phyloP scores from a whole-genome alignment of 2,888 invertebrate genomes.

The Polyommatus icarus region DNA sequence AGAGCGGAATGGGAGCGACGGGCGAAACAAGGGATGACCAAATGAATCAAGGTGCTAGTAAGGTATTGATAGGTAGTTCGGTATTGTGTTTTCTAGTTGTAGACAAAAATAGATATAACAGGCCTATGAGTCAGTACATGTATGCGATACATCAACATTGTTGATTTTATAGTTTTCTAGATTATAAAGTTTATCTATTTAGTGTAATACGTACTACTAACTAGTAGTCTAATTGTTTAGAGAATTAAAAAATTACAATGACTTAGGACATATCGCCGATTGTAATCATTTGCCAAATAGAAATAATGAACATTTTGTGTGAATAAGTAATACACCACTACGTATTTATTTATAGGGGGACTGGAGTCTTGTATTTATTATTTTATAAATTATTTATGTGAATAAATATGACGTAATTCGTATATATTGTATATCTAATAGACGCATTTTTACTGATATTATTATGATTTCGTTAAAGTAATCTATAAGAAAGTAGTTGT shows the following conservation, averaged over 20 bases:
- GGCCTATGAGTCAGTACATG: constrained; percentile 31
- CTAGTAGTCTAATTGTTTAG: constrained; percentile 27
- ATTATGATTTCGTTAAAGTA: constrained; percentile 7
- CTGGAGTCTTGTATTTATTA: constrained; percentile 21
- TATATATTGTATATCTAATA: background rate
- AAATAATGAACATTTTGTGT: constrained; percentile 25
- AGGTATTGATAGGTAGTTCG: constrained; percentile 45
- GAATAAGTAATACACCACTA: constrained; percentile 19
- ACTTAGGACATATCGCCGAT: constrained; percentile 34
- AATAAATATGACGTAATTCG: constrained; percentile 1
- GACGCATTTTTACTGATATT: constrained; percentile 16
- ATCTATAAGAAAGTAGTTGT: constrained; percentile 3
- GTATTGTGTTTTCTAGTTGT: constrained; percentile 37
- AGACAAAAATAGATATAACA: constrained; percentile 32
- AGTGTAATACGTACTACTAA: constrained; percentile 20
- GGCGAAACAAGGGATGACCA: constrained; percentile 85
- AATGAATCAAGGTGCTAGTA: constrained; percentile 75
- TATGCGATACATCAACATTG: constrained; percentile 34
- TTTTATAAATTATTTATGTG: background rate
- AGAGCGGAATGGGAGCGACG: constrained; percentile 89
- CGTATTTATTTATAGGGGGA: constrained; percentile 27
- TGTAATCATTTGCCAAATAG: constrained; percentile 33
- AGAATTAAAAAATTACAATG: constrained; percentile 29
- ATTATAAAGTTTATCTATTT: constrained; percentile 27
- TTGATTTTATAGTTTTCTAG: constrained; percentile 33